Evolutionary conservation across 2,113 vertebrate species (phyloP).

Genomic region (Cebidichthys violaceus): DNA sequence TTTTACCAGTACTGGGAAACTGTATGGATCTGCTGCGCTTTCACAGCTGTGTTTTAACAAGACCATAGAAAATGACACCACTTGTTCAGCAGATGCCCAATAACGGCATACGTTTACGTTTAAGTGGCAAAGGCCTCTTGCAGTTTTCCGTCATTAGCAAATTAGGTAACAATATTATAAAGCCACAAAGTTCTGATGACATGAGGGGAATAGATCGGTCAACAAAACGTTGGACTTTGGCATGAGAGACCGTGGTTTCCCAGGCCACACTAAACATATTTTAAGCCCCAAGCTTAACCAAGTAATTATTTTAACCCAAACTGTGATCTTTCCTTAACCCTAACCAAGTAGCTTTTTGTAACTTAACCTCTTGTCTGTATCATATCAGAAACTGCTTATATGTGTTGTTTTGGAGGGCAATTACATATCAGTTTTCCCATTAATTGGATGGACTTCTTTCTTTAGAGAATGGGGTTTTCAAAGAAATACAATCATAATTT

Average conservation of each 20-base stretch:
- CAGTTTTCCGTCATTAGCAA: background rate
- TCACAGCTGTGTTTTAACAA: background rate
- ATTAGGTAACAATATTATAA: background rate
- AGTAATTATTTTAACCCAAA: background rate
- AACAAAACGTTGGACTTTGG: background rate
- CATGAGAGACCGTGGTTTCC: background rate
- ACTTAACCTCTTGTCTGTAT: background rate
- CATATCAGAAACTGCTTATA: background rate
- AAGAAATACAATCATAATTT: background rate
- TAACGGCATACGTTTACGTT: background rate
- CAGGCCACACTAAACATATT: background rate
- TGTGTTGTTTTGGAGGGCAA: background rate
- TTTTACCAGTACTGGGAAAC: background rate
- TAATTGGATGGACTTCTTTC: background rate
- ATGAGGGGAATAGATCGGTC: background rate
- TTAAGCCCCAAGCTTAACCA: background rate
- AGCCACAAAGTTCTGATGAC: background rate
- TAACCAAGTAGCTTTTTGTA: background rate
- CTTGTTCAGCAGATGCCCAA: background rate
- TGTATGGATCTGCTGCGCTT: background rate
- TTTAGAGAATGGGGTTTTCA: background rate
- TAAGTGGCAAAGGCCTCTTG: background rate
- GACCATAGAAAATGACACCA: background rate
- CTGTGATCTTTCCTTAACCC: background rate
- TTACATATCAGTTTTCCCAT: background rate